These are phyloP conservation scores for Myxocyprinus asiaticus DNA, from an alignment of 2,113 vertebrate genomes.

Conservation along the genomic window DNA sequence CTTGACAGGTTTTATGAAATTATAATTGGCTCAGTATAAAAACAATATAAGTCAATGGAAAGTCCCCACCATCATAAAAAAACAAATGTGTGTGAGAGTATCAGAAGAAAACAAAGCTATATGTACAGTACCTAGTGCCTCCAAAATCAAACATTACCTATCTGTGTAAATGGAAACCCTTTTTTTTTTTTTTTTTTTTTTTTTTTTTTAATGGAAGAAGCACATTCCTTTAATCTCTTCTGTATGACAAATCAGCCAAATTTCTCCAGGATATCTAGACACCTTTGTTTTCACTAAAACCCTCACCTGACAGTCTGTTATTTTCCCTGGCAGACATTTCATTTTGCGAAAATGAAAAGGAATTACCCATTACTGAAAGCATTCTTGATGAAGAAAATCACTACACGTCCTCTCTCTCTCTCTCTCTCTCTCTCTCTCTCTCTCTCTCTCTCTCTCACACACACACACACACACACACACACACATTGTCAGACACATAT, in stretches of 20 bases:
- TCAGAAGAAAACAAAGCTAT: neutral
- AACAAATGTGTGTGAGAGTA: neutral
- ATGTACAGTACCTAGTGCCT: neutral
- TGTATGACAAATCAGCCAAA: neutral
- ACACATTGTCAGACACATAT: constrained; percentile 12
- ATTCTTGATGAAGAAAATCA: constrained; percentile 38
- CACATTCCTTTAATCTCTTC: neutral
- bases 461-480: constrained; percentile 33
- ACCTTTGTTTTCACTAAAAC: constrained; percentile 35
- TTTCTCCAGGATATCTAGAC: constrained; percentile 17
- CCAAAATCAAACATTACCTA: neutral
- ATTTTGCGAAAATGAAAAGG: constrained; percentile 39
- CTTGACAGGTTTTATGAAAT: too few species aligned
- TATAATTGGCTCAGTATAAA: too few species aligned
- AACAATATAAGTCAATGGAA: too few species aligned
- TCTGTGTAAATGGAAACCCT: neutral
- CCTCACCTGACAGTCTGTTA: constrained; percentile 51
- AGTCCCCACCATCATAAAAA: neutral
- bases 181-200: too few species aligned
- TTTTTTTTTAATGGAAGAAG: neutral
- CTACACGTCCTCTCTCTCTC: neutral
- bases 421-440: neutral
- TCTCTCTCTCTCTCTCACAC: neutral
- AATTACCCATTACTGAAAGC: constrained; percentile 4
- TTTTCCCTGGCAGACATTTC: constrained; percentile 57